Conservation (phyloP, 2,113 vertebrate genomes). For the Patagioenas fasciata region DNA sequence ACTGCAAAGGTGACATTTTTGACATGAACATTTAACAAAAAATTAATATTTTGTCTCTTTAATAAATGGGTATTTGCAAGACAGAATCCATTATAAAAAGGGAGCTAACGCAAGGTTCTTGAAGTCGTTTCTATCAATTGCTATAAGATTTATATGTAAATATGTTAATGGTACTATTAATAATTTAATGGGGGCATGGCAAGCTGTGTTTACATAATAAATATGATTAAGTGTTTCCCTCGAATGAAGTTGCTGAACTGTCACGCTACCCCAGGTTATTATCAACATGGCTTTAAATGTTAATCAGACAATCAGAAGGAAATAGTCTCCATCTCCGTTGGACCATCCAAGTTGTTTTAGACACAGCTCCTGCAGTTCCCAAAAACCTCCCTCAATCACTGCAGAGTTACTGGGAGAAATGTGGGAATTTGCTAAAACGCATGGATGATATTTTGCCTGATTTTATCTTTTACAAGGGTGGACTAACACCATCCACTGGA, state of each 20-base stretch:
- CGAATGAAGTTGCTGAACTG: constrained; percentile 73
- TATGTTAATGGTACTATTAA: constrained; percentile 76
- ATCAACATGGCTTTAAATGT: constrained; percentile 68
- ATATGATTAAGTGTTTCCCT: constrained; percentile 77
- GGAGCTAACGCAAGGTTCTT: constrained; percentile 42
- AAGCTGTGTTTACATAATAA: constrained; percentile 78
- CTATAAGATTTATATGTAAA: constrained; percentile 78
- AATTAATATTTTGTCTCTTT: constrained; percentile 62
- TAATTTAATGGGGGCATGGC: constrained; percentile 75
- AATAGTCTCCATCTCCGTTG: neutral
- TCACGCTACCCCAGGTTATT: constrained; percentile 70
- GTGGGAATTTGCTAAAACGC: neutral
- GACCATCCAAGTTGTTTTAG: constrained; percentile 19
- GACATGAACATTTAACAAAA: constrained; percentile 58
- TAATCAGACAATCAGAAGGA: constrained; percentile 64
- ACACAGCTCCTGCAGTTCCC: neutral
- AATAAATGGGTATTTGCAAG: constrained; percentile 59
- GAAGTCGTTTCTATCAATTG: constrained; percentile 66
- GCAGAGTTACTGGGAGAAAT: fast-evolving
- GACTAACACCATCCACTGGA: constrained; percentile 1
- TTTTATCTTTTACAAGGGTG: neutral
- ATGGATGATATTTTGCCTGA: neutral
- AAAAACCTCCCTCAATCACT: neutral
- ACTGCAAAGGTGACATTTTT: constrained; percentile 60
- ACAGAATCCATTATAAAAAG: constrained; percentile 61